phyloP scores from a whole-genome alignment of 2,888 invertebrate genomes.

The Latrodectus hesperus region DNA sequence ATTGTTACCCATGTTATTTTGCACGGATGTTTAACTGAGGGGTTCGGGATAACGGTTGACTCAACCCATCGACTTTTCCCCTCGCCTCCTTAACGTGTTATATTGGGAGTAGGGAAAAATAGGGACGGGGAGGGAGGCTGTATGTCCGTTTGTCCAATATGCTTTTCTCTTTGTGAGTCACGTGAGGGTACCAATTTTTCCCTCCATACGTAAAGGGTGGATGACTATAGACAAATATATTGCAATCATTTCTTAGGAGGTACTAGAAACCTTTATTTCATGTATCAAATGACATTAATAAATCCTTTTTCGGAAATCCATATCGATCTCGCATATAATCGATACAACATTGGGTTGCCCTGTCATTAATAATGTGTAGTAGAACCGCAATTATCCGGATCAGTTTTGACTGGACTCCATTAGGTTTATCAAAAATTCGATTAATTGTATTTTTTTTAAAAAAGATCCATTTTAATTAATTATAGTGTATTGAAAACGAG shows the following conservation, averaged over 20 bases:
- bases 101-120: not conserved
- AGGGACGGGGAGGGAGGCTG: not conserved
- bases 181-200: slow-evolving; percentile 24
- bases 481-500: too few species aligned
- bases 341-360: too few species aligned
- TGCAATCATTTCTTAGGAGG: not conserved
- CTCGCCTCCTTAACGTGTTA: not conserved
- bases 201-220: not conserved
- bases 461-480: too few species aligned
- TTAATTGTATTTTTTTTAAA: too few species aligned
- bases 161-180: slow-evolving; percentile 18
- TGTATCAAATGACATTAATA: too few species aligned
- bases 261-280: too few species aligned
- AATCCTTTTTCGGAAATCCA: too few species aligned
- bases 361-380: too few species aligned
- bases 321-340: too few species aligned
- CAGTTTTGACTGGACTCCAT: too few species aligned
- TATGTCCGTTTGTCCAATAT: slow-evolving; percentile 21
- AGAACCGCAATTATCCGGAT: too few species aligned
- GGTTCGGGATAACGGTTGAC: slow-evolving; percentile 5
- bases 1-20: not conserved
- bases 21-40: not conserved
- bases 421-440: too few species aligned
- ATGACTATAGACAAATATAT: not conserved
- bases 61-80: slow-evolving; percentile 8